Percentiles rank a stretch among this genome's conserved stretches.
Evolutionary conservation across 2,797 vertebrate species (phyloP).

Genomic region (Sebastes cheni): DNA sequence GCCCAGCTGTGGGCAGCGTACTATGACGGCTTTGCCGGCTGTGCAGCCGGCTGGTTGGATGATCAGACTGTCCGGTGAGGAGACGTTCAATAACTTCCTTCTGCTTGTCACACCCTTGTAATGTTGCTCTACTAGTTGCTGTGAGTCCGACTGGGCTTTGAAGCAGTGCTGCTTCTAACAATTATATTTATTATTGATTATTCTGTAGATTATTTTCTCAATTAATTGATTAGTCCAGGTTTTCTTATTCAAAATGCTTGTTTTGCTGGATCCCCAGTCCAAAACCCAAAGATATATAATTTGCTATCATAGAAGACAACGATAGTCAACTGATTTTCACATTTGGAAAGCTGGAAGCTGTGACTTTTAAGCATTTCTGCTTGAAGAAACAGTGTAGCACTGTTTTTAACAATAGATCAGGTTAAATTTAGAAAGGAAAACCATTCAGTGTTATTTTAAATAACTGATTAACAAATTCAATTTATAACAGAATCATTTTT

Average conservation of each 20-base stretch:
- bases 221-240: neutral
- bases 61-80: slow-evolving; percentile 93
- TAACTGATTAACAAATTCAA: neutral
- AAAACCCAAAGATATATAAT: neutral
- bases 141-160: neutral
- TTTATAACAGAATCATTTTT: slow-evolving; percentile 68
- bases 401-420: too few relatives aligned
- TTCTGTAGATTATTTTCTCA: neutral
- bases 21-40: slow-evolving; percentile 91
- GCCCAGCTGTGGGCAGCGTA: slow-evolving; percentile 92
- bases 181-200: neutral
- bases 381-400: neutral
- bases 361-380: neutral
- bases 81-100: neutral
- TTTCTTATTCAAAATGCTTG: neutral
- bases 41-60: slow-evolving; percentile 93
- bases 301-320: too few relatives aligned
- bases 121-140: neutral
- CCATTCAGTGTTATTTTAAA: neutral
- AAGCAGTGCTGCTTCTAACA: neutral
- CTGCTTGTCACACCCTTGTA: neutral
- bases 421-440: neutral
- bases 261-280: neutral
- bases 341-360: neutral
- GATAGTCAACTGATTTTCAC: neutral